A percentile compares a stretch with the other conserved stretches of the same genome.
Conservation (phyloP, 1,140 invertebrate species). For the Temnothorax longispinosus region DNA sequence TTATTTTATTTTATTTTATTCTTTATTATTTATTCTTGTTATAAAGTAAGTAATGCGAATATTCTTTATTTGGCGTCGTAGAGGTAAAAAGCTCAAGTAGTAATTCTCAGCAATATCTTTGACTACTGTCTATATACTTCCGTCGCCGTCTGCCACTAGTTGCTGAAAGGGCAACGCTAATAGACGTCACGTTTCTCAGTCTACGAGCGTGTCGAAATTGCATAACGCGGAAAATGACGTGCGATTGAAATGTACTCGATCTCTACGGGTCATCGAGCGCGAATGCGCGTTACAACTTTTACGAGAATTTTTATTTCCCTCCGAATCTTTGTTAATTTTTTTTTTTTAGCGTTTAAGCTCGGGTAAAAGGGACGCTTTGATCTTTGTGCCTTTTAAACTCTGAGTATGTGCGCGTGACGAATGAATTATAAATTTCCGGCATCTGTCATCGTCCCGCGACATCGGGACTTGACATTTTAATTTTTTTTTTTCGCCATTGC, state of each 20-base stretch:
- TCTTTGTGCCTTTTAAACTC: conserved; percentile 3
- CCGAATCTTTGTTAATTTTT: neutral
- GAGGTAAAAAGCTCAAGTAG: neutral
- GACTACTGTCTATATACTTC: neutral
- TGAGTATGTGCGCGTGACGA: neutral
- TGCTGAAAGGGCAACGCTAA: conserved; percentile 15
- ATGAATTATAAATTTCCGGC: conserved; percentile 15
- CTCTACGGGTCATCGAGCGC: conserved; percentile 14
- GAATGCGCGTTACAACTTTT: neutral
- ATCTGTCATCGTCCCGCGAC: neutral
- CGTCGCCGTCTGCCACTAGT: neutral
- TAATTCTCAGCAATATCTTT: neutral
- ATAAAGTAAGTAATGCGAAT: neutral
- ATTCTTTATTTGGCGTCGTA: neutral
- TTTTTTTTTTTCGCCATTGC: neutral
- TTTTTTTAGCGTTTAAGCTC: neutral
- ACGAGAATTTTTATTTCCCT: neutral
- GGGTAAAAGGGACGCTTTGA: neutral
- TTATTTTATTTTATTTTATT: neutral
- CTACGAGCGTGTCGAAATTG: conserved; percentile 36
- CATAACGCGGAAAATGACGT: conserved; percentile 54
- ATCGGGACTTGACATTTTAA: conserved; percentile 30
- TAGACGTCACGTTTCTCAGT: neutral
- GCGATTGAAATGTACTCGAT: conserved; percentile 37
- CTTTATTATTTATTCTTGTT: neutral